Evolutionary conservation across 2,113 vertebrate genomes (phyloP).

Genomic region (Psittacus erithacus): DNA sequence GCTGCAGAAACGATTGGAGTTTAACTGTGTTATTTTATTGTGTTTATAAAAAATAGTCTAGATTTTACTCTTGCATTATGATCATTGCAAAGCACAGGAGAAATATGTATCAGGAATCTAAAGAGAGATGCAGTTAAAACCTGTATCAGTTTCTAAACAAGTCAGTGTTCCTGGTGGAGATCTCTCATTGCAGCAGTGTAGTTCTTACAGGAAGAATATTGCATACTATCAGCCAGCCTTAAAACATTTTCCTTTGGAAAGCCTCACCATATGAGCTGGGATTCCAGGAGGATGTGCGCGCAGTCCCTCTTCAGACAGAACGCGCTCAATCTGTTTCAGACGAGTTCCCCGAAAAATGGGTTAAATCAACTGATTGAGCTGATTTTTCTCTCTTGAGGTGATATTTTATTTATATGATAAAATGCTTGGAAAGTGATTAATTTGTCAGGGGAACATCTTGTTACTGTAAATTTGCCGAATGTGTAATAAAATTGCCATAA

Average conservation of each 20-base stretch:
- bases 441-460: slow-evolving; percentile 82
- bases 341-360: slow-evolving; percentile 72
- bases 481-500: slow-evolving; percentile 90
- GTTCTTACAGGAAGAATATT: neutral
- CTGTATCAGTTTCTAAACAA: neutral
- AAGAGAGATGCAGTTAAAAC: neutral
- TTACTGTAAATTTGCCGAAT: slow-evolving; percentile 89
- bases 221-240: neutral
- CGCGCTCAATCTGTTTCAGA: slow-evolving; percentile 69
- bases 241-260: neutral
- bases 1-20: neutral
- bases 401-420: slow-evolving; percentile 86
- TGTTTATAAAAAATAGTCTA: neutral
- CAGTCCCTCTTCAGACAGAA: slow-evolving; percentile 59
- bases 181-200: neutral
- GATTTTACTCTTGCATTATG: neutral
- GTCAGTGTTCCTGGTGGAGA: neutral
- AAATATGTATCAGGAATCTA: neutral
- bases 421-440: slow-evolving; percentile 81
- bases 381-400: slow-evolving; percentile 75
- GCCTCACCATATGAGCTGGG: slow-evolving; percentile 17
- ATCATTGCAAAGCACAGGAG: neutral
- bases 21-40: neutral
- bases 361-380: slow-evolving; percentile 76
- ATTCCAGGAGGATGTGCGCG: neutral